A percentile compares a stretch with the other conserved stretches of the same genome.
Conservation (phyloP, 2,113 vertebrate genomes). For the Tachysurus vachellii region DNA sequence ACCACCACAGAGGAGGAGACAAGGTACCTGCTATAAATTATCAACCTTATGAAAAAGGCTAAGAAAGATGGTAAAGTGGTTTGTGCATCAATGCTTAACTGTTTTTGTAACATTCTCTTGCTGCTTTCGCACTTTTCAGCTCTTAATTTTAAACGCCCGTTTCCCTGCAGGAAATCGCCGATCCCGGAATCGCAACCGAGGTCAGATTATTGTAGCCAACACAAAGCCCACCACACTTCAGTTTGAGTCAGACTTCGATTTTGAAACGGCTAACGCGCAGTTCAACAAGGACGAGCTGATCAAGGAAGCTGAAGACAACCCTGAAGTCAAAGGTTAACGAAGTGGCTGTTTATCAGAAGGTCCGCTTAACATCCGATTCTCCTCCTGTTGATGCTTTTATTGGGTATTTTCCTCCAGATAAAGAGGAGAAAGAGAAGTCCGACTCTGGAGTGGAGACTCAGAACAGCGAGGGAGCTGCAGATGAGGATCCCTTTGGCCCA, state of each 20-base stretch:
- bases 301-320: slow-evolving; percentile 81
- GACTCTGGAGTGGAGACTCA: slow-evolving; percentile 73
- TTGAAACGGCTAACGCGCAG: slow-evolving; percentile 94
- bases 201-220: slow-evolving; percentile 79
- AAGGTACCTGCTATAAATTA: slow-evolving; percentile 71
- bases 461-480: slow-evolving; percentile 66
- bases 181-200: slow-evolving; percentile 83
- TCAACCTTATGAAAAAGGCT: not conserved
- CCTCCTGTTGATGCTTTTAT: not conserved
- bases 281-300: slow-evolving; percentile 91
- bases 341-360: too few relatives aligned
- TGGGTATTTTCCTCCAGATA: not conserved
- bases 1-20: slow-evolving; percentile 81
- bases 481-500: slow-evolving; percentile 79
- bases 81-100: not conserved
- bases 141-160: too few relatives aligned
- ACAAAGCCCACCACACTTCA: slow-evolving; percentile 83
- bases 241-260: slow-evolving; percentile 97
- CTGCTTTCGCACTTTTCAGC: not conserved
- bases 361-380: not conserved
- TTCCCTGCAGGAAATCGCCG: slow-evolving; percentile 77
- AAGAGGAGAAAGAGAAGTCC: slow-evolving; percentile 75
- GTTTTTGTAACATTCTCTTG: too few relatives aligned
- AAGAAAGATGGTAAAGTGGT: not conserved
- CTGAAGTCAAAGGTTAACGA: slow-evolving; percentile 79